phyloP scores from a whole-genome alignment of 2,113 vertebrate genomes.

The Menidia beryllina region DNA sequence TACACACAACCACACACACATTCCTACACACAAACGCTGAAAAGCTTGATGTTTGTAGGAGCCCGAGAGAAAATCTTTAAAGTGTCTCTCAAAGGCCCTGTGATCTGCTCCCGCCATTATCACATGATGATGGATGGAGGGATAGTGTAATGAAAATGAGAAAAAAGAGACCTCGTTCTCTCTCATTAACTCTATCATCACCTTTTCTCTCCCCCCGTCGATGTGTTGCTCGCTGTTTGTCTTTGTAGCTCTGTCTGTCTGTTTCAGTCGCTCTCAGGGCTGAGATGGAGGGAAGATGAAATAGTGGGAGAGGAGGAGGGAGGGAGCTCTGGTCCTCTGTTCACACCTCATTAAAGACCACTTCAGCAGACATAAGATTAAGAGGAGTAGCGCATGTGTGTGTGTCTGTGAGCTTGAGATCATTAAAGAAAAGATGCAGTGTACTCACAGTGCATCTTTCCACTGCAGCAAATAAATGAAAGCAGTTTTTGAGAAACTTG shows the following conservation, averaged over 20 bases:
- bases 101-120: conserved; percentile 63
- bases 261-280: conserved; percentile 28
- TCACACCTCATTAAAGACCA: conserved; percentile 79
- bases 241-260: conserved; percentile 47
- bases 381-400: conserved; percentile 33
- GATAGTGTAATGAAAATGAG: conserved; percentile 53
- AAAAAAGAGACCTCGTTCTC: conserved; percentile 55
- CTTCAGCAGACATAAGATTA: conserved; percentile 74
- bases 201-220: conserved; percentile 28
- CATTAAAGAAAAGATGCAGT: conserved; percentile 46
- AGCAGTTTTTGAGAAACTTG: conserved; percentile 42
- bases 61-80: conserved; percentile 48
- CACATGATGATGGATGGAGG: conserved; percentile 71
- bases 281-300: conserved; percentile 49
- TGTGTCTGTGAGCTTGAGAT: conserved; percentile 24
- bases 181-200: conserved; percentile 63
- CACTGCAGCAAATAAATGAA: conserved; percentile 51
- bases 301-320: conserved; percentile 31
- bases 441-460: conserved; percentile 27
- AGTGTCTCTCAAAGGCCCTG: conserved; percentile 48
- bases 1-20: conserved; percentile 16
- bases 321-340: conserved; percentile 58
- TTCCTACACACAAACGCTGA: conserved; percentile 5
- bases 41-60: conserved; percentile 19
- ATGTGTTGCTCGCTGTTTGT: conserved; percentile 13